These are phyloP conservation scores for Enchytraeus crypticus DNA, from an alignment of 2,888 invertebrate genomes.

Conservation along the genomic window DNA sequence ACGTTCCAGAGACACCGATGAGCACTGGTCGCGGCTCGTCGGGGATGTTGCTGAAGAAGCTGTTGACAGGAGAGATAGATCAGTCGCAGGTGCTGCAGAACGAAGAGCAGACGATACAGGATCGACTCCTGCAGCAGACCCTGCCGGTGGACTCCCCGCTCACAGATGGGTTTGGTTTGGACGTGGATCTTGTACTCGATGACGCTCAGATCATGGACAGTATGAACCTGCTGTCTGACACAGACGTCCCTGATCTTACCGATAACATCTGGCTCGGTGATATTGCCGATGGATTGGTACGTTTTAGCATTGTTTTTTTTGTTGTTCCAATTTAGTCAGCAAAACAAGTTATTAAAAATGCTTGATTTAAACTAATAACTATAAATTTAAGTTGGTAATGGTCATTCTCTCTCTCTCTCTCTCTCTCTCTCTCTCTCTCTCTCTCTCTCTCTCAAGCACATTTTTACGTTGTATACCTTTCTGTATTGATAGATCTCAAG, in stretches of 20 bases:
- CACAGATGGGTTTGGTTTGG: conserved; percentile 14
- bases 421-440: too few species aligned
- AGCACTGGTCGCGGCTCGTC: not conserved
- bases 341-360: too few species aligned
- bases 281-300: not conserved
- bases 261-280: not conserved
- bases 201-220: conserved; percentile 8
- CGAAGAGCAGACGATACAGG: conserved; percentile 15
- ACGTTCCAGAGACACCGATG: not conserved
- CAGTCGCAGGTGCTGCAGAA: conserved; percentile 14
- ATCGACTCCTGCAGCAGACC: not conserved
- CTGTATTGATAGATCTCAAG: too few species aligned
- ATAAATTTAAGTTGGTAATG: too few species aligned
- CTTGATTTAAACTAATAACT: too few species aligned
- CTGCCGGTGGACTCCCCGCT: conserved; percentile 1
- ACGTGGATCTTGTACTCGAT: conserved; percentile 9
- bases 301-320: too few species aligned
- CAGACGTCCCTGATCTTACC: not conserved
- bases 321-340: too few species aligned
- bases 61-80: conserved; percentile 26
- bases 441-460: too few species aligned
- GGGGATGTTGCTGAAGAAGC: conserved; percentile 20
- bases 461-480: too few species aligned
- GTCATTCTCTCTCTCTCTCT: too few species aligned
- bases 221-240: conserved; percentile 1